Evolutionary conservation across 1,140 invertebrate genomes (phyloP).

Genomic region (Heliconius hermathena): DNA sequence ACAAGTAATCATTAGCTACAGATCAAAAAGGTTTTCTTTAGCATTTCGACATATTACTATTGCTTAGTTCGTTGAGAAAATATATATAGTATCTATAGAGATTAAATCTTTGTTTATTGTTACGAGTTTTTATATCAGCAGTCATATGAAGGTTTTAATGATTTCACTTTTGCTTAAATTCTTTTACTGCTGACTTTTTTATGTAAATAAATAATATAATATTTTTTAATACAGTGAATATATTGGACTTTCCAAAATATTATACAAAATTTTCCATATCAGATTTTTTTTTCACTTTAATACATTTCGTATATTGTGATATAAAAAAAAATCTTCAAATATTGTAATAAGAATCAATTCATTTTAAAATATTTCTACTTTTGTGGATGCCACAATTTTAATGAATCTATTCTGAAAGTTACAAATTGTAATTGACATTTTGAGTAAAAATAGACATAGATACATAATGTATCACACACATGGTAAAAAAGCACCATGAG

Average conservation of each 20-base stretch:
- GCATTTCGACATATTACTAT: conserved; percentile 67
- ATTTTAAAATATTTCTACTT: no score
- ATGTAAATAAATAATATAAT: background rate
- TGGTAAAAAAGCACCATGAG: background rate
- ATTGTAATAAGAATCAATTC: no score
- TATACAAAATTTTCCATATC: no score
- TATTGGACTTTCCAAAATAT: no score
- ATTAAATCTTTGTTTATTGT: conserved; percentile 40
- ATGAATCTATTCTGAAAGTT: background rate
- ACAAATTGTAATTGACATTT: background rate
- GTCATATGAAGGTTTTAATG: background rate
- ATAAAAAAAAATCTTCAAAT: no score
- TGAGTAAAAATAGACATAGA: background rate
- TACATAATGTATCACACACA: conserved; percentile 8
- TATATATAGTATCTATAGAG: conserved; percentile 39
- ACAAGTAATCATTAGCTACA: conserved; percentile 66
- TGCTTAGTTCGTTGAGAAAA: conserved; percentile 48
- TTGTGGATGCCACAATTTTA: no score
- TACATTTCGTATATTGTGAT: no score
- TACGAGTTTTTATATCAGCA: background rate
- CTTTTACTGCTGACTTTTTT: background rate
- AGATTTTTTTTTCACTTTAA: no score
- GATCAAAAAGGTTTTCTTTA: conserved; percentile 67
- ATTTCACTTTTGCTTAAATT: background rate
- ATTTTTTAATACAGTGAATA: no score